phyloP scores from a whole-genome alignment of 2,113 vertebrate genomes.

The Equus quagga region DNA sequence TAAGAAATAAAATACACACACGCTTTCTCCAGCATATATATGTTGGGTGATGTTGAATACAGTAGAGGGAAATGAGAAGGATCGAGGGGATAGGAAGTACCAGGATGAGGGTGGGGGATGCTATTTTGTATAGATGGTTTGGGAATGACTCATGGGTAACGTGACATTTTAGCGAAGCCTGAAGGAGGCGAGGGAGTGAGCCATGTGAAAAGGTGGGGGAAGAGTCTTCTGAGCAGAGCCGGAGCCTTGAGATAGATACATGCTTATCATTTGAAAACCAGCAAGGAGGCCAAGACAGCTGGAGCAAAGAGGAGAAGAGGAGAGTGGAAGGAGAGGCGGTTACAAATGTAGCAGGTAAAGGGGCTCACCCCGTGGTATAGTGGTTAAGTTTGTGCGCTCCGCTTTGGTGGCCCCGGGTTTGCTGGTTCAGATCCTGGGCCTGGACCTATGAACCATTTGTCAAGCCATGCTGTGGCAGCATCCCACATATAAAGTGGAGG shows the following conservation, averaged over 20 bases:
- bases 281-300: too few relatives aligned
- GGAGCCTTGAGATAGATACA: neutral
- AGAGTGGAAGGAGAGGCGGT: neutral
- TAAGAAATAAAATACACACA: neutral
- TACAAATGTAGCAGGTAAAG: neutral
- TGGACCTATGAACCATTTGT: too few relatives aligned
- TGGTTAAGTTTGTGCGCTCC: too few relatives aligned
- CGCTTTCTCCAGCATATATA: too few relatives aligned
- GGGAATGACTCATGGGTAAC: neutral
- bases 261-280: neutral
- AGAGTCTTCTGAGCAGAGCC: neutral
- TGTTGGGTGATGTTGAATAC: neutral
- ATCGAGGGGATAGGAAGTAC: too few relatives aligned
- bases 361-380: too few relatives aligned
- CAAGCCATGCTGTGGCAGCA: too few relatives aligned
- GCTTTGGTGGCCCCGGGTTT: too few relatives aligned
- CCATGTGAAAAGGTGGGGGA: neutral
- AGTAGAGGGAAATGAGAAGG: neutral
- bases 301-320: neutral
- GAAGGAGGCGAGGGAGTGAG: neutral
- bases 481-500: too few relatives aligned
- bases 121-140: neutral
- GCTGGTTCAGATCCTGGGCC: too few relatives aligned
- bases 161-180: neutral
- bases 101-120: too few relatives aligned